Evolutionary conservation across 92 coral and sea anemone genomes (phyloP), one percentile per base, ranked within the genome.

Genomic region (Phenganax stokvisi): DNA sequence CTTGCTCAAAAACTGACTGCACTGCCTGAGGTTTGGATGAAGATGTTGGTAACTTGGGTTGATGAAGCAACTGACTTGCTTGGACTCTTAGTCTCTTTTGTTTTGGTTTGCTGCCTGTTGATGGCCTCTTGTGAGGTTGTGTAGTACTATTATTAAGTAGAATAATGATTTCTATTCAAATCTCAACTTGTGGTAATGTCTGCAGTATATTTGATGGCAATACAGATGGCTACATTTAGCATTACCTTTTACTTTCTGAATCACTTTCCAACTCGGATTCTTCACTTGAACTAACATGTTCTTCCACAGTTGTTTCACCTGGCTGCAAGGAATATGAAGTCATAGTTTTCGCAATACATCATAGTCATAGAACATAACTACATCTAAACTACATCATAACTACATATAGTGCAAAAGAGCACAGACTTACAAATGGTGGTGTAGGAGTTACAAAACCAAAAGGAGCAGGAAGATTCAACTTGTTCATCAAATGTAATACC

Each of bases 401-500:
- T 20, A 20, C 73, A 67, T 67, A 37, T 16, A 67, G 3, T 67
- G 73, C 17, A 20, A 11, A 73, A 28, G 3, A 17, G 65, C 4
- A 7, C 51, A 65, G 17, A 84, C 91, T 93, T 85, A 90, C 97
- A 86, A 86, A 51, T 52, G 97, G 98, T 84, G 98, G 98, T 53
- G 92, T 86, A 8, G 96, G 92, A 37, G 97, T 92, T 15, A 85
- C 83, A 57, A 86, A 88, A 52, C 98, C 98, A 92, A 94, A 94
- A 31, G 98, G 98, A 58, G 97, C 92, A 63, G 98, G 98, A 79
- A 94, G 91, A 69, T 94, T 94, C 92, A 94, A 83, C 80, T 89
- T 92, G 82, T 94, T 94, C 98, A 94, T 94, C 79, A 94, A 79
- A 86, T 94, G 98, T 79, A 94, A 88, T 56, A 92, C 98, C 98